Conservation (phyloP, 2,797 vertebrate genomes). For the Mormyrops attenuatus region DNA sequence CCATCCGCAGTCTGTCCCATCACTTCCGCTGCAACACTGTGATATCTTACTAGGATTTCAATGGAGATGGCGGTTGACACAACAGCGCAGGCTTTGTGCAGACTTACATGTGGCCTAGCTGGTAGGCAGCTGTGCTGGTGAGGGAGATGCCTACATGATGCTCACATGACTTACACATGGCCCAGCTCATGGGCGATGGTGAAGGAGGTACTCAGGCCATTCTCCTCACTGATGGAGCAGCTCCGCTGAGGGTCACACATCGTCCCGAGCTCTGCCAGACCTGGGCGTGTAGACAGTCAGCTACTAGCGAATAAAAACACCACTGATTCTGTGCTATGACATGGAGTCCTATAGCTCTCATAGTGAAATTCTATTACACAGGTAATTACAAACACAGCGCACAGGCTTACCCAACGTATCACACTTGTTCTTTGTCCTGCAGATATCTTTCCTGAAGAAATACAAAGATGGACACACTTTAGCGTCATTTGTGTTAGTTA, state of each 20-base stretch:
- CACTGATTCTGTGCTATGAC: background rate
- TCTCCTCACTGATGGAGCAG: constrained; percentile 97
- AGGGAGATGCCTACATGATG: background rate
- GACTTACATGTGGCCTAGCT: background rate
- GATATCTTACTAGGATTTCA: constrained; percentile 43
- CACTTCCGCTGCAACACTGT: background rate
- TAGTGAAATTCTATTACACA: constrained; percentile 22
- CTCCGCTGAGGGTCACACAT: constrained; percentile 89
- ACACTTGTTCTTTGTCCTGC: constrained; percentile 89
- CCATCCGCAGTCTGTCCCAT: background rate
- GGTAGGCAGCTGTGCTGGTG: background rate
- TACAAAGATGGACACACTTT: constrained; percentile 9
- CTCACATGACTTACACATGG: constrained; percentile 82
- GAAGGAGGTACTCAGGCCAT: constrained; percentile 91
- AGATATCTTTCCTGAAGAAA: constrained; percentile 86
- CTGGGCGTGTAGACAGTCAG: constrained; percentile 47
- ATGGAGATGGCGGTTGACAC: constrained; percentile 55
- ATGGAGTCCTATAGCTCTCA: background rate
- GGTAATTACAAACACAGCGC: constrained; percentile 14
- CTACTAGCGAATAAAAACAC: background rate
- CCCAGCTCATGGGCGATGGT: constrained; percentile 95
- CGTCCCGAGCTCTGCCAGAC: constrained; percentile 90
- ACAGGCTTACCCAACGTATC: constrained; percentile 87
- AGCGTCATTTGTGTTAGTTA: background rate
- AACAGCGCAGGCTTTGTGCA: background rate